phyloP scores from a whole-genome alignment of 2,888 invertebrate species.

The Cataglyphis altisquamis region DNA sequence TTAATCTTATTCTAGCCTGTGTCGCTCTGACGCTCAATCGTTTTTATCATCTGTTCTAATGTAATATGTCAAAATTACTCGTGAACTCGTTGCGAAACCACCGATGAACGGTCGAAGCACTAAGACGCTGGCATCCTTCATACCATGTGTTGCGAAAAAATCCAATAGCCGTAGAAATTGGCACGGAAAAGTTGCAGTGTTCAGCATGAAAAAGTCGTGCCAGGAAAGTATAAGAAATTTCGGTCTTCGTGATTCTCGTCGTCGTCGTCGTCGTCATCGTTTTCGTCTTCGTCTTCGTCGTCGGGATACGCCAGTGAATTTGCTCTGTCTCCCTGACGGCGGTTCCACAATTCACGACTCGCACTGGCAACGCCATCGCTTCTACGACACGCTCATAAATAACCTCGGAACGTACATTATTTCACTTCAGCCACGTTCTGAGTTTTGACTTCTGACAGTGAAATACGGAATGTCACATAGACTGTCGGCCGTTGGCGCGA shows the following conservation, averaged over 20 bases:
- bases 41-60: constrained; percentile 2
- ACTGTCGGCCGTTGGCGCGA: constrained; percentile 61
- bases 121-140: constrained; percentile 33
- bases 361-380: constrained; percentile 70
- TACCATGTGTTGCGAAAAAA: constrained; percentile 54
- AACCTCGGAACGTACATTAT: constrained; percentile 75
- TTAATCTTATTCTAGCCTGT: background rate
- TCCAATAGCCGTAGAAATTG: constrained; percentile 72
- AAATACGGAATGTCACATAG: constrained; percentile 70
- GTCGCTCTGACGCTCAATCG: background rate
- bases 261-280: constrained; percentile 35
- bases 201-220: constrained; percentile 73
- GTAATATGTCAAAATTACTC: constrained; percentile 42
- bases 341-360: constrained; percentile 72
- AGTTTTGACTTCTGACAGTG: constrained; percentile 77
- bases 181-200: constrained; percentile 65
- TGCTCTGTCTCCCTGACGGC: constrained; percentile 65
- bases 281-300: constrained; percentile 35
- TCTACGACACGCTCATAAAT: constrained; percentile 73
- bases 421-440: constrained; percentile 71
- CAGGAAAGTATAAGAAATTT: constrained; percentile 68
- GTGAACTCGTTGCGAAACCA: constrained; percentile 20
- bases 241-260: constrained; percentile 46
- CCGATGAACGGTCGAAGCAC: constrained; percentile 28
- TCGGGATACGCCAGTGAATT: constrained; percentile 67